Conservation (phyloP, 2,888 invertebrate species). For the Leptopterna dolabrata region DNA sequence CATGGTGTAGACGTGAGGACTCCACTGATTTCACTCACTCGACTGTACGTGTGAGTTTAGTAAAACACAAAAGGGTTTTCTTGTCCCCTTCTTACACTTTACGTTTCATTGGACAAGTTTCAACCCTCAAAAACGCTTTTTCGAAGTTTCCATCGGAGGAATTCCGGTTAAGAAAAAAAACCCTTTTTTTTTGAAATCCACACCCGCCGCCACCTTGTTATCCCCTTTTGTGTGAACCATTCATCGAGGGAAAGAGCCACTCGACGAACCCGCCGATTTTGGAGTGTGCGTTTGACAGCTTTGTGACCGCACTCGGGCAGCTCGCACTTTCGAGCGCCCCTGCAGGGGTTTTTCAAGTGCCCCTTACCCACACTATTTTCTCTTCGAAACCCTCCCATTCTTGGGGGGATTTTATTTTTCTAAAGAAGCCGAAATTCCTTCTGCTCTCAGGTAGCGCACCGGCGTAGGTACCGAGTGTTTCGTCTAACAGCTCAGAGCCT, state of each 20-base stretch:
- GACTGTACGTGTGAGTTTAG: background rate
- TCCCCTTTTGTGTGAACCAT: background rate
- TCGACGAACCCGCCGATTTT: background rate
- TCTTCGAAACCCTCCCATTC: background rate
- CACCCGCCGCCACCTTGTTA: background rate
- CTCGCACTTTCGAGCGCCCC: background rate
- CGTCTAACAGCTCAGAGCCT: background rate
- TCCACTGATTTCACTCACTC: background rate
- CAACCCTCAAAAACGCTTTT: background rate
- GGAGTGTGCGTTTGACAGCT: conserved; percentile 5
- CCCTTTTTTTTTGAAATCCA: background rate
- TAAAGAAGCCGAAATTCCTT: background rate
- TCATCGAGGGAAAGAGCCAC: background rate
- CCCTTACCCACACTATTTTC: background rate
- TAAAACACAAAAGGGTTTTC: background rate
- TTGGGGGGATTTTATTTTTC: background rate
- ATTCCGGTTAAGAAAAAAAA: background rate
- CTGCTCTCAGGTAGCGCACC: background rate
- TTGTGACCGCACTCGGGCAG: background rate
- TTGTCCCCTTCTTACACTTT: background rate
- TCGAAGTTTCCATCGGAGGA: background rate
- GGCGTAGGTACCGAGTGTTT: background rate
- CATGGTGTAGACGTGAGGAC: too few species aligned
- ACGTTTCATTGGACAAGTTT: background rate
- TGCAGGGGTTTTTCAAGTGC: background rate